Evolutionary conservation across 2,888 invertebrate genomes (phyloP).

Genomic region (Noctua janthe): DNA sequence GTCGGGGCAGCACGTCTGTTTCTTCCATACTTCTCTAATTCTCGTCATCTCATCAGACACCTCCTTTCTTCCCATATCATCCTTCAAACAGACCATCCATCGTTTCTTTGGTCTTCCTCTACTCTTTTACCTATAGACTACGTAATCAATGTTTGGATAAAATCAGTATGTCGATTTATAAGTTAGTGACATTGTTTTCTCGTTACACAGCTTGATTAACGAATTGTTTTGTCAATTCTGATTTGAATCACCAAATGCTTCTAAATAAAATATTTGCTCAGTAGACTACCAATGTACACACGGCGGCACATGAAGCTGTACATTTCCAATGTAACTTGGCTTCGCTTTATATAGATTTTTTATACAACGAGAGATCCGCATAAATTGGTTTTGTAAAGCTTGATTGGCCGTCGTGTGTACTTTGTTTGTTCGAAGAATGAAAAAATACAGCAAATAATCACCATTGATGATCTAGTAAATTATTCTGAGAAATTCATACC

Average conservation of each 20-base stretch:
- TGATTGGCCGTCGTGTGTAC: neutral
- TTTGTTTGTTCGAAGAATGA: neutral
- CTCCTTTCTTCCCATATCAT: neutral
- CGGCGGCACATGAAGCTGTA: too few species aligned
- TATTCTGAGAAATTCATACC: slow-evolving; percentile 31
- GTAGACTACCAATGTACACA: neutral
- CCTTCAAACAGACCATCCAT: neutral
- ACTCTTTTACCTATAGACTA: neutral
- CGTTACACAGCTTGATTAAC: neutral
- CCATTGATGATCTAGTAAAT: slow-evolving; percentile 12
- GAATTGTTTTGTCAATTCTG: neutral
- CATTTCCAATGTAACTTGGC: too few species aligned
- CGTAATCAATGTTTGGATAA: neutral
- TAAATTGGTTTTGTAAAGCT: too few species aligned
- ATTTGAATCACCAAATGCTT: neutral
- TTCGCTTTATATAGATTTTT: too few species aligned
- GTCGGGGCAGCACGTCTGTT: neutral
- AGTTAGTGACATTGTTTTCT: neutral
- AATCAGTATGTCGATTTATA: neutral
- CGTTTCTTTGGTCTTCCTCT: neutral
- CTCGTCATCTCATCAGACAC: too few species aligned
- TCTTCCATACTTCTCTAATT: too few species aligned
- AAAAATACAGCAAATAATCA: slow-evolving; percentile 22
- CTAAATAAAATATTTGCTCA: neutral
- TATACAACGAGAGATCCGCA: too few species aligned